These are phyloP conservation scores for Protophormia terraenovae DNA, from an alignment of 2,888 invertebrate genomes.

Conservation along the genomic window DNA sequence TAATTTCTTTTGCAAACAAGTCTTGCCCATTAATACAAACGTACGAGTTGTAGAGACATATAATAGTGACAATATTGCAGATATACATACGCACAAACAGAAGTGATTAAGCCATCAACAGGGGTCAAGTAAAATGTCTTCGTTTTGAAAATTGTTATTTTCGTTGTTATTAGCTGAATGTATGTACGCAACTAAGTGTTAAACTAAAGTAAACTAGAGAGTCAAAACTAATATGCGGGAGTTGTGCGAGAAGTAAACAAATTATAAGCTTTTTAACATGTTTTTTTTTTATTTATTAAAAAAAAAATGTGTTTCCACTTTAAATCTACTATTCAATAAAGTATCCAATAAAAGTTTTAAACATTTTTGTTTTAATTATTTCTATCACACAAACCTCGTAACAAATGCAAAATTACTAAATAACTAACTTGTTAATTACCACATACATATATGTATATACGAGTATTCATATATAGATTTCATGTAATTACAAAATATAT, in stretches of 20 bases:
- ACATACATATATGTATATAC: not conserved
- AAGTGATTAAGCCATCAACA: constrained; percentile 51
- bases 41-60: constrained; percentile 23
- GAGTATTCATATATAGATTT: not conserved
- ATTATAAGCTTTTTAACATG: no score
- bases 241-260: not conserved
- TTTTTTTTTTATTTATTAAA: no score
- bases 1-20: not conserved
- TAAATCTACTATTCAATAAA: no score
- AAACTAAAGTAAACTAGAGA: not conserved
- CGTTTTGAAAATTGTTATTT: constrained; percentile 38
- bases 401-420: not conserved
- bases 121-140: constrained; percentile 22
- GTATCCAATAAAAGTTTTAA: no score
- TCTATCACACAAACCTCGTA: not conserved
- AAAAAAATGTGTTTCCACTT: no score
- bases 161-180: constrained; percentile 44
- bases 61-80: constrained; percentile 23
- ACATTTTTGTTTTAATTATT: no score
- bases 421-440: constrained; percentile 48
- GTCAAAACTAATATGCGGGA: not conserved
- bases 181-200: no score
- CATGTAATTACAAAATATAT: not conserved
- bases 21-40: not conserved
- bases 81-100: constrained; percentile 25